These are phyloP conservation scores for Pseudococcus viburni DNA, from an alignment of 2,888 invertebrate species.

Conservation along the genomic window DNA sequence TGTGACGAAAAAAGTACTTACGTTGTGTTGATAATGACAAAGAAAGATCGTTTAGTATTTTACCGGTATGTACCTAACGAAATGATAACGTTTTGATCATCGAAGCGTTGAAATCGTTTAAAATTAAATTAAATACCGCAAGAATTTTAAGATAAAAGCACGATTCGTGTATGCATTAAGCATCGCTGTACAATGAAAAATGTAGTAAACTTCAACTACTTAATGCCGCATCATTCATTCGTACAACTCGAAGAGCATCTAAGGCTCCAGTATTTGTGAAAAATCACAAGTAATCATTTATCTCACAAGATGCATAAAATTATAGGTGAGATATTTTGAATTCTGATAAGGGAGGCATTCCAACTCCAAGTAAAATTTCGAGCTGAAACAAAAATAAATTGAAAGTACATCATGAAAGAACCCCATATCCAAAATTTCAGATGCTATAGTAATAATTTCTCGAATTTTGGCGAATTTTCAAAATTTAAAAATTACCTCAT, in stretches of 20 bases:
- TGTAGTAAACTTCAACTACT: not conserved
- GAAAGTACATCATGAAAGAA: too few species aligned
- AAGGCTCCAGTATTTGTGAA: constrained; percentile 1
- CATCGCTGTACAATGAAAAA: not conserved
- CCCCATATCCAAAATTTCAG: too few species aligned
- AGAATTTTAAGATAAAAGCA: not conserved
- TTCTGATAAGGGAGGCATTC: too few species aligned
- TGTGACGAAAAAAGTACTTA: not conserved
- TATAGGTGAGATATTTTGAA: too few species aligned
- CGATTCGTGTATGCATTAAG: not conserved
- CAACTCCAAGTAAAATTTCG: too few species aligned
- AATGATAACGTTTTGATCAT: not conserved
- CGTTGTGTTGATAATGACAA: not conserved
- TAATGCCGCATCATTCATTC: not conserved
- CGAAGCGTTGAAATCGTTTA: constrained; percentile 27
- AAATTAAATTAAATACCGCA: constrained; percentile 12
- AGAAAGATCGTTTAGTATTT: constrained; percentile 12
- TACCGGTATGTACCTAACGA: not conserved
- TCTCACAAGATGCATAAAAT: too few species aligned
- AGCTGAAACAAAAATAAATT: too few species aligned
- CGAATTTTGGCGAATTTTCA: too few species aligned
- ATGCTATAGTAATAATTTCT: too few species aligned
- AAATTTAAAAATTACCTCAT: too few species aligned
- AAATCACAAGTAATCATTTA: too few species aligned
- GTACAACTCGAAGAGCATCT: not conserved